phyloP scores from a whole-genome alignment of 1,140 invertebrate species.

The Drosophila oshimai region DNA sequence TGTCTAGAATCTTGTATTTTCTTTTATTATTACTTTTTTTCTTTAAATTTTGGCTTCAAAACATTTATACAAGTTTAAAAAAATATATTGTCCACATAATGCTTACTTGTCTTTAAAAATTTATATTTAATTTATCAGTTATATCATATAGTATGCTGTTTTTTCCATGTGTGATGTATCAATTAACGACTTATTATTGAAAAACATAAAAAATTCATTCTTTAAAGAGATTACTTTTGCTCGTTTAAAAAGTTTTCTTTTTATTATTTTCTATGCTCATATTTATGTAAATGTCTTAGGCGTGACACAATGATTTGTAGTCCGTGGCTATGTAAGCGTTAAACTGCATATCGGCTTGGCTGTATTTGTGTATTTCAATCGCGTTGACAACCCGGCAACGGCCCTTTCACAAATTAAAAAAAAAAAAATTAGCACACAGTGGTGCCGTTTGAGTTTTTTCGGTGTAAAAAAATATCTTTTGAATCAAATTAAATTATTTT shows the following conservation, averaged over 20 bases:
- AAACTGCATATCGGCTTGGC: conserved; percentile 17
- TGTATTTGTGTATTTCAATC: conserved; percentile 23
- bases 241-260: not conserved
- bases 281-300: conserved; percentile 60
- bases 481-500: no score
- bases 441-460: no score
- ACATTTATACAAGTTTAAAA: no score
- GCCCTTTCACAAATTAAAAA: conserved; percentile 62
- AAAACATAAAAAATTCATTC: not conserved
- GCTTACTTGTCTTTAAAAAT: no score
- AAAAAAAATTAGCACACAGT: no score
- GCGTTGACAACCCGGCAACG: conserved; percentile 44
- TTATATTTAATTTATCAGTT: no score
- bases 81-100: no score
- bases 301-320: conserved; percentile 61
- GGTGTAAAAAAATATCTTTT: no score
- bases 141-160: no score
- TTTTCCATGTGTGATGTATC: not conserved
- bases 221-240: not conserved
- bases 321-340: conserved; percentile 3
- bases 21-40: not conserved
- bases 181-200: not conserved
- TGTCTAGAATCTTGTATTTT: no score
- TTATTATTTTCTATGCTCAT: conserved; percentile 25
- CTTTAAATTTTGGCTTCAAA: no score